Evolutionary conservation across 2,888 invertebrate species (phyloP).

Genomic region (Acrocyrtus sp.): DNA sequence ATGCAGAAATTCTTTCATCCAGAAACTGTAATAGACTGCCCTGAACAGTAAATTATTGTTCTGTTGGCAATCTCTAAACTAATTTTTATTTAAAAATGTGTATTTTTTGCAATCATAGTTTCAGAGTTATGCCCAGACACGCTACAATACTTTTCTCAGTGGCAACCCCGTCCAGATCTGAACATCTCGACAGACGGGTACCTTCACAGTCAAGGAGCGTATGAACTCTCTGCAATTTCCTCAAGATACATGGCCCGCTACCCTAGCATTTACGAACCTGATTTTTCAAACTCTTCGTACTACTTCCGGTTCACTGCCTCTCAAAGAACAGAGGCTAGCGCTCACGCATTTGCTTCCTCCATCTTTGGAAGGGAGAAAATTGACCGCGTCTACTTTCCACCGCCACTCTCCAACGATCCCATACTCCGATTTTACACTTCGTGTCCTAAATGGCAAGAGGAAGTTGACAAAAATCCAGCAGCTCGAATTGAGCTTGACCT

Average conservation of each 20-base stretch:
- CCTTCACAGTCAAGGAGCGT: conserved; percentile 45
- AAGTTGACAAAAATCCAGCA: conserved; percentile 75
- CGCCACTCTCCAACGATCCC: conserved; percentile 74
- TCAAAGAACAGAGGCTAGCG: conserved; percentile 80
- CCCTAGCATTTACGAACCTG: conserved; percentile 37
- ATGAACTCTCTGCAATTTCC: conserved; percentile 44
- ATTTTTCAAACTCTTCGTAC: conserved; percentile 40
- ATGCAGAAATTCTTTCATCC: conserved; percentile 8
- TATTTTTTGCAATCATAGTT: no score
- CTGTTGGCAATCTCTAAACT: no score
- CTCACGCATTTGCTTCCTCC: conserved; percentile 78
- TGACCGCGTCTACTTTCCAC: conserved; percentile 72
- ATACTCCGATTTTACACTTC: conserved; percentile 82
- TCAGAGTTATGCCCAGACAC: conserved; percentile 24
- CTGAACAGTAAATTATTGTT: no score
- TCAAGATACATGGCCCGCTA: conserved; percentile 37
- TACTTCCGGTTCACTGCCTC: conserved; percentile 75
- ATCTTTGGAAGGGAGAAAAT: conserved; percentile 75
- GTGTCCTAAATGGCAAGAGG: conserved; percentile 76
- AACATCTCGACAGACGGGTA: conserved; percentile 27
- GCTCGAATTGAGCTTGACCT: conserved; percentile 70
- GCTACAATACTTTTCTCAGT: conserved; percentile 14
- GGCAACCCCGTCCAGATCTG: conserved; percentile 33
- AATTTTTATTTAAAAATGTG: no score
- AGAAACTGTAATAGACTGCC: not conserved